Evolutionary conservation across 2,797 vertebrate genomes (phyloP), one percentile per base, ranked within the genome.

Genomic region (Synanceia verrucosa): DNA sequence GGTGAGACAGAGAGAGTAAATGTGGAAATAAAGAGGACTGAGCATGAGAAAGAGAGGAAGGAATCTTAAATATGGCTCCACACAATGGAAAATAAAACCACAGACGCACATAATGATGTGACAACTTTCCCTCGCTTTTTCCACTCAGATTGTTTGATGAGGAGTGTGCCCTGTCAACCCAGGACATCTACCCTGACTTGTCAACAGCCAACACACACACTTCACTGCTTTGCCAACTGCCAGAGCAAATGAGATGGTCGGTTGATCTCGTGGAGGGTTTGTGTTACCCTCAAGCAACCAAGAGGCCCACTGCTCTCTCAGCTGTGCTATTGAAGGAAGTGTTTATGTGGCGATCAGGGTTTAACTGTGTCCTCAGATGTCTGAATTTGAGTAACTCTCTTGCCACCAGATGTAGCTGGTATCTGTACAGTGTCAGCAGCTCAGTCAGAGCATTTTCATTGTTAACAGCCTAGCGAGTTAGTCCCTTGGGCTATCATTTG

Each of bases 221-320:
- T 73, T 88, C 81, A 65, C 73, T 31, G 55, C 71, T 58, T 69
- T 72, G 85, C 80, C 82, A 83, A 89, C 79, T 89, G 87, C 82
- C 85, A 84, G 76, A 66, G 63, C 83, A 73, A 66, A 89, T 89
- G 85, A 91, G 79, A 88, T 84, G 81, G 83, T 81, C 43, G 61
- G 78, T 51, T 88, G 83, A 86, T 87, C 84, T 82, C 13, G 48
- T 44, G 34, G 50, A 78, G 72, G 77, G 68, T 73, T 83, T 79
- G 72, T 79, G 46, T 89, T 90, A 86, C 87, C 80, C 72, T 57
- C 69, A 21, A 78, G 79, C 79, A 81, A 76, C 31, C 9, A 44
- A 83, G 85, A 79, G 59, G 48, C 67, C 68, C 47, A 12, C 60
- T 31, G 50, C 76, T 73, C 82, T 82, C 76, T 81, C 79, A 83